A percentile compares a stretch with the other conserved stretches of the same genome.
Conservation (phyloP, 2,888 invertebrate genomes). For the Drosophila ustulata region DNA sequence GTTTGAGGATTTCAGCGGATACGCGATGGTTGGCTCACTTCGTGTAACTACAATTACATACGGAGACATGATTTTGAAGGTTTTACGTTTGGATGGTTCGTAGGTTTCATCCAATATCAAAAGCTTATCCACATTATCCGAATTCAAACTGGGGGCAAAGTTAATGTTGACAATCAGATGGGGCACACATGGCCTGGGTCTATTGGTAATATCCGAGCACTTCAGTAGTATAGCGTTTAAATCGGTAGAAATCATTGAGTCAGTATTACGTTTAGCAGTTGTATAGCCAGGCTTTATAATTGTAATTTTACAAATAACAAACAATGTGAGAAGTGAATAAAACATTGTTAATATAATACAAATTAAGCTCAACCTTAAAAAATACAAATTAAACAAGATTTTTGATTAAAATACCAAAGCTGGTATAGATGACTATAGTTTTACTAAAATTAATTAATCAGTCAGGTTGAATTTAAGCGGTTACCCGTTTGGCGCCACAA, state of each 20-base stretch:
- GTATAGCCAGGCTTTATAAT: neutral
- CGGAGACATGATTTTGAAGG: slow-evolving; percentile 51
- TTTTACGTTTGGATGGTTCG: slow-evolving; percentile 44
- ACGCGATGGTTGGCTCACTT: slow-evolving; percentile 46
- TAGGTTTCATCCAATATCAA: slow-evolving; percentile 53
- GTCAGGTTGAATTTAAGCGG: neutral
- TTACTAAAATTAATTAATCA: neutral
- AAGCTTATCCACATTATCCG: slow-evolving; percentile 39
- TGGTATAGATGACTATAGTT: neutral
- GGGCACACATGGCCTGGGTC: slow-evolving; percentile 45
- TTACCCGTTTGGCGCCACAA: neutral
- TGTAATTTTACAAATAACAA: neutral
- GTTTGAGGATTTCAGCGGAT: slow-evolving; percentile 35
- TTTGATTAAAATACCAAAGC: neutral
- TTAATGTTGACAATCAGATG: slow-evolving; percentile 56
- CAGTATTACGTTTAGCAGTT: slow-evolving; percentile 12
- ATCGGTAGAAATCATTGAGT: slow-evolving; percentile 8
- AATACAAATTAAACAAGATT: neutral
- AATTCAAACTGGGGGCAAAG: slow-evolving; percentile 49
- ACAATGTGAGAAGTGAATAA: neutral
- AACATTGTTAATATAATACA: neutral
- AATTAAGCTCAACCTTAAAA: neutral
- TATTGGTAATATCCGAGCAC: slow-evolving; percentile 23
- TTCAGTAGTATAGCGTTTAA: slow-evolving; percentile 54
- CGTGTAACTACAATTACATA: slow-evolving; percentile 50